These are phyloP conservation scores for Drosophila azteca DNA, from an alignment of 1,140 invertebrate species.

Conservation along the genomic window DNA sequence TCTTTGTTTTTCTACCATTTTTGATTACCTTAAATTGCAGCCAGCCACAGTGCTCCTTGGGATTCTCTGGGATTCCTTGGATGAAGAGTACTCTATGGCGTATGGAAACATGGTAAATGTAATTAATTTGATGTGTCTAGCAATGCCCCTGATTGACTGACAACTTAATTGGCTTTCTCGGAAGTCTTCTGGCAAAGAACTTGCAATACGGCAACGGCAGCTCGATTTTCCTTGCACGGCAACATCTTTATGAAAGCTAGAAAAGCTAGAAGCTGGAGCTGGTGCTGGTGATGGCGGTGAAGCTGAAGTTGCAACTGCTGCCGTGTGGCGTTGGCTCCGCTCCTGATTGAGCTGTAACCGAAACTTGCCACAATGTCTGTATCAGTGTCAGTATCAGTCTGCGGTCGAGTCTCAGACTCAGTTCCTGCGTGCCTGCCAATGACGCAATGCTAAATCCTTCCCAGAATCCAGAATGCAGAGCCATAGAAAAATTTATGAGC, in stretches of 20 bases:
- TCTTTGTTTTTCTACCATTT: constrained; percentile 36
- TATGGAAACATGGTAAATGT: constrained; percentile 39
- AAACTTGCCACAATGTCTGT: constrained; percentile 64
- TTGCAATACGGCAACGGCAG: constrained; percentile 69
- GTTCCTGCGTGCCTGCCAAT: constrained; percentile 55
- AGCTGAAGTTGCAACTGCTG: constrained; percentile 33
- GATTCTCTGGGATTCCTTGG: constrained; percentile 11
- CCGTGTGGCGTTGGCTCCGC: background rate
- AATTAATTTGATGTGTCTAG: constrained; percentile 54
- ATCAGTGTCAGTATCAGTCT: constrained; percentile 44
- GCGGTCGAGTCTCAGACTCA: constrained; percentile 16
- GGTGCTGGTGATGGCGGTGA: no score
- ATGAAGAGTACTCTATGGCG: constrained; percentile 10
- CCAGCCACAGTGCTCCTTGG: constrained; percentile 32
- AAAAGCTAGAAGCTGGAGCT: constrained; percentile 6
- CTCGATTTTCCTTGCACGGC: constrained; percentile 30
- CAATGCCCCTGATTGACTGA: constrained; percentile 66
- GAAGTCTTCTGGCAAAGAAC: constrained; percentile 60
- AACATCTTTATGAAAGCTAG: constrained; percentile 13
- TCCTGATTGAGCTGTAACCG: constrained; percentile 58
- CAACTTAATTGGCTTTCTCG: constrained; percentile 79
- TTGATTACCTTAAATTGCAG: constrained; percentile 69
- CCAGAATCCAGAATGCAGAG: constrained; percentile 27
- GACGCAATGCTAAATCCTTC: constrained; percentile 57
- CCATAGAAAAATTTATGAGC: constrained; percentile 73